Base-by-base conservation (phyloP, 2,113 vertebrate genomes). In the Ranitomeya variabilis region DNA sequence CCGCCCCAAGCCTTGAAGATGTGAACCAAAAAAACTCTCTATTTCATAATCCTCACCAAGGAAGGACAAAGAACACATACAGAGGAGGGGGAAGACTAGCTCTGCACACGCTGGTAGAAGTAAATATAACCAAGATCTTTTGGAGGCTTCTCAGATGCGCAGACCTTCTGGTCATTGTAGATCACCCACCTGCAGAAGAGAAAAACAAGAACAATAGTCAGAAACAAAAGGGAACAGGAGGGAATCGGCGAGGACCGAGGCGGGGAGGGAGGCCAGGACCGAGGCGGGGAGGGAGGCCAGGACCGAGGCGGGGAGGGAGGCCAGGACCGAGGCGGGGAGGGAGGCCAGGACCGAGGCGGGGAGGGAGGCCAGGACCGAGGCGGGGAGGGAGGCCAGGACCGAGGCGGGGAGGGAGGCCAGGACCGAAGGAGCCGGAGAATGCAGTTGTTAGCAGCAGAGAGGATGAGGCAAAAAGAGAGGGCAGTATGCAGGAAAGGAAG, bases 81-180 rank as follows among this genome's bases (percentile, higher is more conserved):
- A 89, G 82, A 80, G 85, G 67, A 60, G 67, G 37, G 23, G 76
- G 76, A 60, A 11, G 66, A 84, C 96, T 96, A 99, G 92, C 97
- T 98, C 81, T 95, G 90, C 89, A 97, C 95, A 92, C 97, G 95
- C 92, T 97, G 95, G 91, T 99, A 99, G 94, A 99, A 98, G 95
- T 99, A 99, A 93, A 99, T 97, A 93, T 99, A 99, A 89, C 98
- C 98, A 94, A 99, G 94, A 93, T 99, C 98, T 94, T 99, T 99
- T 89, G 98, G 98, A 1, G 98, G 98, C 94, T 99, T 99, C 94
- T 99, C 98, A 45, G 98, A 99, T 93, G 98, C 98, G 90, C 97
- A 99, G 86, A 99, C 98, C 95, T 99, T 99, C 95, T 99, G 98
- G 94, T 99, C 98, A 0, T 99, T 99, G 94, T 98, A 99, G 93